Base-by-base conservation (phyloP, 2,113 vertebrate species). In the Propithecus coquereli region DNA sequence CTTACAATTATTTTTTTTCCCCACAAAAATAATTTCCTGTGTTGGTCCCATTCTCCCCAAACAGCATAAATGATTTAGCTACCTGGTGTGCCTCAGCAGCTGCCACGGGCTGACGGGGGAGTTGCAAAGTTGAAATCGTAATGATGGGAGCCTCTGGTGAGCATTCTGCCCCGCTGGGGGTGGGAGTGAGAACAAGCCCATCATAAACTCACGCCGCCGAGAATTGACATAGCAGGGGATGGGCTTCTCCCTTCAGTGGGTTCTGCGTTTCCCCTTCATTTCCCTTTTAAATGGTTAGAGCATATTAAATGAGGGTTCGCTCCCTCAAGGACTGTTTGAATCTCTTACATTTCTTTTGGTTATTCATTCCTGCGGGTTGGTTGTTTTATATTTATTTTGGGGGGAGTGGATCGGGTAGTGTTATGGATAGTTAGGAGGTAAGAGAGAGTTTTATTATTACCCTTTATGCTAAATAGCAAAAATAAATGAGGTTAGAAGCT, bases 371-470 rank as follows among this genome's bases (percentile, higher is more conserved):
- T 63, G 17, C 80, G n/a, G n/a, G 66, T 73, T 90, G 27, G 50
- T 86, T 65, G 27, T 90, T 84, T 95, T 90, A 68, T 77, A 96
- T 96, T 97, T 87, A 93, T 65, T 95, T 94, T 77, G 5, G 70
- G 30, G 61, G 61, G 57, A 16, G 22, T 13, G 27, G 27, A 7
- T 61, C 22, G 32, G 37, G 37, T 63, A 71, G 70, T 17, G 14
- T 20, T 52, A n/a, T 16, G n/a, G 27, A 23, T 17, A 85, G 83
- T 59, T 85, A 25, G 68, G 81, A 90, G 27, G 70, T 73, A 82
- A 85, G 57, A 74, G 57, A 77, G 10, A 80, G 63, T 73, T 96
- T 97, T 66, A 74, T 70, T 61, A 93, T 97, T 79, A 76, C n/a
- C 10, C 40, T 94, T 71, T 30, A 37, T 73, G 61, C 40, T 79